These are phyloP conservation scores for Palythoa grandiflora DNA, from an alignment of 92 coral and sea anemone species.

Conservation along the genomic window DNA sequence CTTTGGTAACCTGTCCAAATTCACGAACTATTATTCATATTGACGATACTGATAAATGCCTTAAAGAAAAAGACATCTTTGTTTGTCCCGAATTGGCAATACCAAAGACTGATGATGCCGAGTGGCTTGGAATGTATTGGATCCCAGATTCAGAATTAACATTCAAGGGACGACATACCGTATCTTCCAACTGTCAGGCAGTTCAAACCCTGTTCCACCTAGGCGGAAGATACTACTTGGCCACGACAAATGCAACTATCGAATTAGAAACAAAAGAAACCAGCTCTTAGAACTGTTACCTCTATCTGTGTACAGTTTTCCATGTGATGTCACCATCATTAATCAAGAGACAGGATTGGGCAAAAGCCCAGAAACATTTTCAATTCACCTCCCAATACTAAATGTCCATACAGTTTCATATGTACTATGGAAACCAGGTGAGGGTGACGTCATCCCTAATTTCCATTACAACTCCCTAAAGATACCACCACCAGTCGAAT, in stretches of 20 bases:
- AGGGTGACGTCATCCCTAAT: not conserved
- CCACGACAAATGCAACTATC: conserved; percentile 33
- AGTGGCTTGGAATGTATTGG: conserved; percentile 51
- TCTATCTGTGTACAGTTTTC: not conserved
- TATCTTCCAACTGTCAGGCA: not conserved
- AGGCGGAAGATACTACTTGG: conserved; percentile 12
- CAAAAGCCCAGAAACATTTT: not conserved
- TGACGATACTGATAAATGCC: conserved; percentile 36
- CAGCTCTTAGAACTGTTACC: not conserved
- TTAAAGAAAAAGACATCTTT: conserved; percentile 33
- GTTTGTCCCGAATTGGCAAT: conserved; percentile 48
- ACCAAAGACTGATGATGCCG: not conserved
- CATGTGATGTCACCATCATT: conserved; percentile 9
- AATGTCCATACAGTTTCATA: not conserved
- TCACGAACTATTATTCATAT: conserved; percentile 26
- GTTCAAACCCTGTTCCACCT: not conserved
- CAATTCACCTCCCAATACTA: conserved; percentile 13
- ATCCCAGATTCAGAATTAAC: conserved; percentile 14
- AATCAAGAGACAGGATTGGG: conserved; percentile 42
- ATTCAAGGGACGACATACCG: conserved; percentile 25
- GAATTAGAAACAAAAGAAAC: not conserved
- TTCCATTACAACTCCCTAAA: conserved; percentile 39
- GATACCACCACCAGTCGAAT: conserved; percentile 39
- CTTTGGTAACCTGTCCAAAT: conserved; percentile 39
- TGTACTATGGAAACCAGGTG: conserved; percentile 17